These are phyloP conservation scores for Cremastinae sp. DNA, from an alignment of 2,888 invertebrate genomes.

Conservation along the genomic window DNA sequence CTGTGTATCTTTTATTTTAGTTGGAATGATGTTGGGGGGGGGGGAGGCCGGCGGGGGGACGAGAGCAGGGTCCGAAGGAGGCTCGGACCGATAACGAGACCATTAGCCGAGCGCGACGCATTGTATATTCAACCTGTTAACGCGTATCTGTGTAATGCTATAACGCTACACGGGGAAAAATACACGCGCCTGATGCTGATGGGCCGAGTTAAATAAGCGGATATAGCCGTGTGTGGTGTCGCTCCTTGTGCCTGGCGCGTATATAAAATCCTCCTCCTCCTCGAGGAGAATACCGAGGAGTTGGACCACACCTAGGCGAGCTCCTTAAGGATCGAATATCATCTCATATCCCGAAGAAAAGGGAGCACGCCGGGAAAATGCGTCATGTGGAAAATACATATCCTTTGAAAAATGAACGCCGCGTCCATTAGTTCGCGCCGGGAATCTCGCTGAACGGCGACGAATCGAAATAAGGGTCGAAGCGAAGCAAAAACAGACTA, in stretches of 20 bases:
- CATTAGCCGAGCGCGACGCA: slow-evolving; percentile 62
- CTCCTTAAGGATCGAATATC: slow-evolving; percentile 51
- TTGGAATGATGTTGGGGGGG: slow-evolving; percentile 32
- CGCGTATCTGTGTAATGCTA: slow-evolving; percentile 45
- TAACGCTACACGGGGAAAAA: slow-evolving; percentile 14
- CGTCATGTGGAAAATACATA: slow-evolving; percentile 15
- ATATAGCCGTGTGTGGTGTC: slow-evolving; percentile 9
- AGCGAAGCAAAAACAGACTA: too few relatives aligned
- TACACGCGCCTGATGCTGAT: not conserved
- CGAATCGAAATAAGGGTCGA: too few relatives aligned
- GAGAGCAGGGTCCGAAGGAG: slow-evolving; percentile 44
- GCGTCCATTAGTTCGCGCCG: slow-evolving; percentile 20
- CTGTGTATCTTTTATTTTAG: slow-evolving; percentile 51
- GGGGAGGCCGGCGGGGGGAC: slow-evolving; percentile 51
- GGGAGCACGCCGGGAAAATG: slow-evolving; percentile 22
- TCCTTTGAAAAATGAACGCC: slow-evolving; percentile 42
- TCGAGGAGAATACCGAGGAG: slow-evolving; percentile 3
- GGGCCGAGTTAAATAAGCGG: slow-evolving; percentile 27
- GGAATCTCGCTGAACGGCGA: too few relatives aligned
- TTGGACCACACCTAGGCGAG: slow-evolving; percentile 60
- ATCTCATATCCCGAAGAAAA: slow-evolving; percentile 47
- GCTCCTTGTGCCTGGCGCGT: too few relatives aligned
- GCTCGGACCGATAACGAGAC: slow-evolving; percentile 63
- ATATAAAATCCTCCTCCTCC: too few relatives aligned
- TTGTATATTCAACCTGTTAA: slow-evolving; percentile 55